Base-by-base conservation (phyloP, 2,113 vertebrate genomes). In the Silurus asotus region DNA sequence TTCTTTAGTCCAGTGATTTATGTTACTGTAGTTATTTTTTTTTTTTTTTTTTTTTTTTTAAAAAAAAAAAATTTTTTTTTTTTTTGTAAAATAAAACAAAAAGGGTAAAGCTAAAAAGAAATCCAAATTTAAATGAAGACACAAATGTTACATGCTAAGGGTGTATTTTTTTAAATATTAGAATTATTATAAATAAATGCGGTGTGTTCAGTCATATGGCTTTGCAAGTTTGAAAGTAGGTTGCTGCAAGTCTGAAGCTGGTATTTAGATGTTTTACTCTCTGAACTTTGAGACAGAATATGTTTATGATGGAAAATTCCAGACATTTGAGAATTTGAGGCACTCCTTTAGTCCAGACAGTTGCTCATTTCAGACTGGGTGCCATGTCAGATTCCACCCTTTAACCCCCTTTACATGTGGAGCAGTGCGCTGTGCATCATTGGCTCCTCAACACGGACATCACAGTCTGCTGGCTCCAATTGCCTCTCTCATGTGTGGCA, bases 401-500 rank as follows among this genome's bases (percentile, higher is more conserved):
- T 13, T n/a, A 74, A 77, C 48, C 8, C 0, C 14, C 15, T 48
- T 64, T 70, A 64, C 75, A 86, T 87, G 69, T 84, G 75, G 78
- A 51, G n/a, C 62, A 59, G 75, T 77, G 67, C 58, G 56, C 78
- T 86, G 76, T 70, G 90, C 89, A 86, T 92, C 45, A 89, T 90
- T 87, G 87, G 64, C 28, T 64, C 86, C 86, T 19, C 0, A 86
- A 81, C 84, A 79, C 89, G 88, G 84, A 48, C 87, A 83, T 91
- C 88, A 87, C 49, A 84, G 88, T 87, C 84, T 81, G 65, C 67
- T 87, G 89, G 87, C 79, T 91, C 84, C 64, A 74, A 75, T 89
- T 89, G 90, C 79, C 90, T 88, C 83, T 87, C 83, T 91, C 87
- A 87, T 89, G 84, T 87, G 83, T 88, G 89, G 89, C 64, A 93